These are phyloP conservation scores for Apodemia duryi DNA, from an alignment of 2,888 invertebrate species.

Conservation along the genomic window DNA sequence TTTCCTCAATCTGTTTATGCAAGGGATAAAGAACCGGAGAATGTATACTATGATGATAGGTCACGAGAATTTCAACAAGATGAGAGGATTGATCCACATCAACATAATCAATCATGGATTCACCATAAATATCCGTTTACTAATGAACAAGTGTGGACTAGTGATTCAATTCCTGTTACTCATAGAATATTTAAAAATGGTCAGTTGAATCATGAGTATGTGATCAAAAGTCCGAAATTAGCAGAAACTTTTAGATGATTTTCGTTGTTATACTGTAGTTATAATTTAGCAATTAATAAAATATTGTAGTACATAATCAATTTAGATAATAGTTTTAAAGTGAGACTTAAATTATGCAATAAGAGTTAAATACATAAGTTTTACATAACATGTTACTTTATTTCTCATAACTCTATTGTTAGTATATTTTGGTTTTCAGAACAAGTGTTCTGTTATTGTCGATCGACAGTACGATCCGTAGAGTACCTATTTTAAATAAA, in stretches of 20 bases:
- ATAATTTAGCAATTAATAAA: background rate
- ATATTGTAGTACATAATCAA: constrained; percentile 2
- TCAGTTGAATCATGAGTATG: constrained; percentile 24
- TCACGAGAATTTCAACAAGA: background rate
- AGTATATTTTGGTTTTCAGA: background rate
- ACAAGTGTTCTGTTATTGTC: background rate
- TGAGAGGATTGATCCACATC: background rate
- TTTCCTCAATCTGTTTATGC: background rate
- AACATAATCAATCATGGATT: background rate
- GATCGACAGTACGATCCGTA: no score
- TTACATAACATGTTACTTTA: background rate
- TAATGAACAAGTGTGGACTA: constrained; percentile 16
- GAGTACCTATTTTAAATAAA: no score
- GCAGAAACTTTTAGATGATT: constrained; percentile 24
- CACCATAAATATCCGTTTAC: background rate
- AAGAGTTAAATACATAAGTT: background rate
- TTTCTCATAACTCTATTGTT: background rate
- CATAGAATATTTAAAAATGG: constrained; percentile 37
- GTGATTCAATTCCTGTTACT: constrained; percentile 36
- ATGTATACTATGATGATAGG: background rate
- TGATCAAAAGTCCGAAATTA: constrained; percentile 20
- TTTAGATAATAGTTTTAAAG: background rate
- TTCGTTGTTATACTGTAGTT: background rate
- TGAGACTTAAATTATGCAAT: background rate
- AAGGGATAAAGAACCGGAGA: background rate